These are phyloP conservation scores for Cladopsammia gracilis DNA, from an alignment of 64 coral and sea anemone genomes.

Conservation along the genomic window DNA sequence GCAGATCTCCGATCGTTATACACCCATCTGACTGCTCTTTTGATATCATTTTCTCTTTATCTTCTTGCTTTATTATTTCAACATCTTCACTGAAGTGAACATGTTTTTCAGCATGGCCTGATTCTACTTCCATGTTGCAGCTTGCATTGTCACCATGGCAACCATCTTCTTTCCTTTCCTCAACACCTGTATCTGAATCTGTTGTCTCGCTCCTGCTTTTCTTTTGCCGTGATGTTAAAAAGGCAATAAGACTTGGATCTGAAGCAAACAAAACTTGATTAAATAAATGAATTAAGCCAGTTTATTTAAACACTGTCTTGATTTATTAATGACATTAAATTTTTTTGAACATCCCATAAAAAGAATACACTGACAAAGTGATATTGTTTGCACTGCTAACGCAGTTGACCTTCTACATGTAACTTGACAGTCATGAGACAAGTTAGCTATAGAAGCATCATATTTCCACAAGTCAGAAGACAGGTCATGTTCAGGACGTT, in stretches of 20 bases:
- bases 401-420: too few species aligned
- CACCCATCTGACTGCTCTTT: conserved; percentile 7
- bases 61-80: conserved; percentile 29
- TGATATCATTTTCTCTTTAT: background rate
- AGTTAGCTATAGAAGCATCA: too few species aligned
- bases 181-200: background rate
- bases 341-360: too few species aligned
- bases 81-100: conserved; percentile 77
- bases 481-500: too few species aligned
- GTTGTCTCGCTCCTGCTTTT: background rate
- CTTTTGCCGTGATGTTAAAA: conserved; percentile 65
- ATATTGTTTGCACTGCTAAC: too few species aligned
- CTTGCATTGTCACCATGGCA: background rate
- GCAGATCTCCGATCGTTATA: conserved; percentile 18
- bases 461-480: too few species aligned
- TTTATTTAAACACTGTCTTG: background rate
- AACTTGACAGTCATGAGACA: too few species aligned
- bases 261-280: background rate
- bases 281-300: background rate
- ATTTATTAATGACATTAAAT: background rate
- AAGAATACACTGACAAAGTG: background rate
- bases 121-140: background rate
- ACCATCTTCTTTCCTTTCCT: background rate
- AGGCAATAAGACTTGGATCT: conserved; percentile 83
- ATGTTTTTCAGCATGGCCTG: conserved; percentile 35